These are phyloP conservation scores for Apogon talboti DNA, from an alignment of 2,797 vertebrate genomes.

Conservation along the genomic window DNA sequence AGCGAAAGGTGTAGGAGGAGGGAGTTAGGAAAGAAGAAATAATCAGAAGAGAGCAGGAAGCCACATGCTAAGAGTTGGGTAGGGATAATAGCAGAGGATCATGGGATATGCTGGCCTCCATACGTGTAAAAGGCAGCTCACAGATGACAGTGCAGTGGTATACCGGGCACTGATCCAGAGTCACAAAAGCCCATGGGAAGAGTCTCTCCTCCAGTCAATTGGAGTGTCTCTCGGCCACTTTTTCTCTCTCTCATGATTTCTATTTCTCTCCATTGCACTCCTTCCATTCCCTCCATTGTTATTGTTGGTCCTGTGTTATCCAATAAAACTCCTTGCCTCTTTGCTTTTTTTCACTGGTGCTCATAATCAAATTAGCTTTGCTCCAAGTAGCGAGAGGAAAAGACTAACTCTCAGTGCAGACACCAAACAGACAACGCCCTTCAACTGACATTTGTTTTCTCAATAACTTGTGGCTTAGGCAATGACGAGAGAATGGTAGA, in stretches of 20 bases:
- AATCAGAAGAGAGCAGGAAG: constrained; percentile 35
- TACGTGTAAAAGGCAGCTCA: constrained; percentile 60
- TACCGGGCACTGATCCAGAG: constrained; percentile 61
- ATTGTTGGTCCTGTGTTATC: constrained; percentile 48
- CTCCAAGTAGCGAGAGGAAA: constrained; percentile 72
- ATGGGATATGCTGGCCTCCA: constrained; percentile 65
- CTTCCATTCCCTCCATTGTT: constrained; percentile 57
- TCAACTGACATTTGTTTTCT: constrained; percentile 83
- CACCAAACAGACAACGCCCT: constrained; percentile 80
- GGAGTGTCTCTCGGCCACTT: constrained; percentile 33
- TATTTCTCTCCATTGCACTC: constrained; percentile 50
- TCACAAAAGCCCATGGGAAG: constrained; percentile 47
- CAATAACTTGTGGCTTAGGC: constrained; percentile 77
- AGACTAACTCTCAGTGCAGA: constrained; percentile 59
- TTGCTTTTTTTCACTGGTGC: constrained; percentile 53
- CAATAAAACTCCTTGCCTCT: constrained; percentile 54
- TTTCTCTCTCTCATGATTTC: constrained; percentile 40
- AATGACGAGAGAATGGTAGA: constrained; percentile 66
- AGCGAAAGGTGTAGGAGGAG: constrained; percentile 27
- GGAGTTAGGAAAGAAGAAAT: constrained; percentile 19
- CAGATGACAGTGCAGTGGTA: constrained; percentile 74
- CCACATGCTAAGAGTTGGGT: constrained; percentile 55
- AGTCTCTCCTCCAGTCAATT: constrained; percentile 49
- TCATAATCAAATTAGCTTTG: constrained; percentile 81
- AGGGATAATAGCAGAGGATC: constrained; percentile 57